Base-by-base conservation (phyloP, 2,888 invertebrate species). In the Melanchra persicariae region DNA sequence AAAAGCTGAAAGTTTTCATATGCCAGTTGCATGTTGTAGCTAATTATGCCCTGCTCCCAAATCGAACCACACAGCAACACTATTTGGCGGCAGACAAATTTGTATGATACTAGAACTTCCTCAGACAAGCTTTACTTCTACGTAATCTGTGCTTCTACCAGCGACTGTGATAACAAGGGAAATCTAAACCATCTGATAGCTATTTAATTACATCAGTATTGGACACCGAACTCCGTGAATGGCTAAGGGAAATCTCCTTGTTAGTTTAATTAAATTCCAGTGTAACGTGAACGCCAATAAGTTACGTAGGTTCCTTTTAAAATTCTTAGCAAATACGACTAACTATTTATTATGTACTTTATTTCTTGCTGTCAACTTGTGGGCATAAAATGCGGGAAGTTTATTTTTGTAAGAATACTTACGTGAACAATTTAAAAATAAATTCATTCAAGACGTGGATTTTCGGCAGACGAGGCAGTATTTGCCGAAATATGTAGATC, bases 211-310 rank as follows among this genome's bases (percentile, higher is more conserved):
- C 40, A 62, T 70, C 57, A 49, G 64, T 70, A 81, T 65, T 67
- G 75, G 70, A 67, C 59, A 66, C 62, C 63, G 49, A 81, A 79
- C 78, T 84, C 77, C 47, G 65, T 65, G 68, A 61, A 70, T 66
- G 64, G 66, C 47, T 70, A 61, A 74, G 57, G 72, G 59, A 76
- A 82, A 79, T 67, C 77, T 77, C 66, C 68, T 83, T 67, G 81
- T 77, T 78, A 75, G 70, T 79, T 85, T 77, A 86, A 85, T 85
- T 80, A 79, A 85, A 85, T 87, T 86, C 84, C 77, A 64, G 64
- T 67, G 67, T 77, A 70, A 49, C 67, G 61, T 63, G 70, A 69
- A 59, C 51, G 67, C 75, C 75, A 72, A 73, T 70, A 71, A 76
- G 59, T 83, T 70, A 66, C 22, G 63, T 63, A 37, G 47, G 60